Evolutionary conservation across 1,140 invertebrate genomes (phyloP).

Genomic region (Leptestheria dahalacensis): DNA sequence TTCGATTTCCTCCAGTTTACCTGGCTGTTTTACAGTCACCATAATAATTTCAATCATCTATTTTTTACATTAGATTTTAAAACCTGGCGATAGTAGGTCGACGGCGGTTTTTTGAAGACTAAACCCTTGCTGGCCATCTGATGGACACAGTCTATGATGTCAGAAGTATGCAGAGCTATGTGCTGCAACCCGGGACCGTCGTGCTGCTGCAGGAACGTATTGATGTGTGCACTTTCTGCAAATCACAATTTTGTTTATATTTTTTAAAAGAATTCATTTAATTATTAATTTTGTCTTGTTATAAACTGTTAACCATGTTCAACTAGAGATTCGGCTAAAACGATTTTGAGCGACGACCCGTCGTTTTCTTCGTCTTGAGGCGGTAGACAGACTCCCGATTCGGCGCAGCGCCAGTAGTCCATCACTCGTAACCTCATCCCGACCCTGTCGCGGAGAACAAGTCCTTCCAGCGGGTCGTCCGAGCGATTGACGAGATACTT

Average conservation of each 20-base stretch:
- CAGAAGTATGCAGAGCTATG: slow-evolving; percentile 30
- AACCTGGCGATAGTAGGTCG: slow-evolving; percentile 31
- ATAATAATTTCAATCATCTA: too few relatives aligned
- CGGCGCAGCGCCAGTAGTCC: slow-evolving; percentile 37
- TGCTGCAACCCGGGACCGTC: slow-evolving; percentile 36
- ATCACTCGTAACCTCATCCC: slow-evolving; percentile 32
- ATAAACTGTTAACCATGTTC: slow-evolving; percentile 27
- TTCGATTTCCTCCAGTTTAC: slow-evolving; percentile 27
- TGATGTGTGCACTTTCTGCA: slow-evolving; percentile 31
- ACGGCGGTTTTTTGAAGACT: slow-evolving; percentile 32
- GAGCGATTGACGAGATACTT: slow-evolving; percentile 33
- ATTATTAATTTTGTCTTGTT: too few relatives aligned
- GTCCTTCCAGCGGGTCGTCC: slow-evolving; percentile 27
- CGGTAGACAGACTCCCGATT: slow-evolving; percentile 26
- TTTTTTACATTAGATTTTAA: slow-evolving; percentile 1
- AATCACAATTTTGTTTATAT: too few relatives aligned
- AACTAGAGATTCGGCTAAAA: slow-evolving; percentile 33
- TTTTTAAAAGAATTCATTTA: too few relatives aligned
- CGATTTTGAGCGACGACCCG: slow-evolving; percentile 28
- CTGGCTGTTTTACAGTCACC: too few relatives aligned
- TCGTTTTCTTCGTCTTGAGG: slow-evolving; percentile 11
- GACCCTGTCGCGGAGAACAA: slow-evolving; percentile 29
- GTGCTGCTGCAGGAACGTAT: slow-evolving; percentile 32
- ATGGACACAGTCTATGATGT: slow-evolving; percentile 29
- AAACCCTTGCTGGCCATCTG: slow-evolving; percentile 26